Percentiles rank a stretch among this genome's conserved stretches.
phyloP scores from a whole-genome alignment of 2,797 vertebrate species.

The Melanotaenia nigrans region DNA sequence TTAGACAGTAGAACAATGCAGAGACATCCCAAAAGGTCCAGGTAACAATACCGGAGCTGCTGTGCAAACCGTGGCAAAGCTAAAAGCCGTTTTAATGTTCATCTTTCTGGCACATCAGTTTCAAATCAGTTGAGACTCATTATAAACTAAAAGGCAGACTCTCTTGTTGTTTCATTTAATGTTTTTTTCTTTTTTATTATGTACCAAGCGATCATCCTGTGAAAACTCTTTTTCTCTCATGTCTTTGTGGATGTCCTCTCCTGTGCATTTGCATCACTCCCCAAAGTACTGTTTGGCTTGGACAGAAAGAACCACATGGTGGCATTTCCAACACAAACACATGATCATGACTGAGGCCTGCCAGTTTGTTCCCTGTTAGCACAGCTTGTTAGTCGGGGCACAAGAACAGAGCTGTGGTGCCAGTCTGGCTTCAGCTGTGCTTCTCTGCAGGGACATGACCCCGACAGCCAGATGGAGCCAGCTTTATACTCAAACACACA shows the following conservation, averaged over 20 bases:
- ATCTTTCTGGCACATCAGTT: constrained; percentile 60
- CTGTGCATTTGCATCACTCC: constrained; percentile 27
- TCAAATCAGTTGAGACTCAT: constrained; percentile 73
- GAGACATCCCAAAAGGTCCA: constrained; percentile 49
- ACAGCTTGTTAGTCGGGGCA: constrained; percentile 71
- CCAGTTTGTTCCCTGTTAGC: constrained; percentile 72
- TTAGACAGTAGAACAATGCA: constrained; percentile 10
- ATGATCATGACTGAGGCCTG: constrained; percentile 50
- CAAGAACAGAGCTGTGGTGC: constrained; percentile 59
- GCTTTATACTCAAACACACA: constrained; percentile 30
- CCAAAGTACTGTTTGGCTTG: constrained; percentile 68
- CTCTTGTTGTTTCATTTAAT: constrained; percentile 50
- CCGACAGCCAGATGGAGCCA: constrained; percentile 68
- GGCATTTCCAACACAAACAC: constrained; percentile 77
- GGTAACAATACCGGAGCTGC: constrained; percentile 36
- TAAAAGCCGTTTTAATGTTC: constrained; percentile 44
- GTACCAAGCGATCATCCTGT: constrained; percentile 25
- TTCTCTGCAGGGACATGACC: constrained; percentile 68
- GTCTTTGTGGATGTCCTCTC: constrained; percentile 48
- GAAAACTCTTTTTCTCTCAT: constrained; percentile 2
- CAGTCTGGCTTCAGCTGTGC: constrained; percentile 65
- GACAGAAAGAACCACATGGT: constrained; percentile 50
- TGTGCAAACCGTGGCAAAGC: constrained; percentile 34
- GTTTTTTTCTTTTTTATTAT: constrained; percentile 32
- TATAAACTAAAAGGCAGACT: constrained; percentile 63